Percentiles rank a stretch among this genome's conserved stretches.
phyloP scores from a whole-genome alignment of 2,888 invertebrate genomes.

The Apodemia zela region DNA sequence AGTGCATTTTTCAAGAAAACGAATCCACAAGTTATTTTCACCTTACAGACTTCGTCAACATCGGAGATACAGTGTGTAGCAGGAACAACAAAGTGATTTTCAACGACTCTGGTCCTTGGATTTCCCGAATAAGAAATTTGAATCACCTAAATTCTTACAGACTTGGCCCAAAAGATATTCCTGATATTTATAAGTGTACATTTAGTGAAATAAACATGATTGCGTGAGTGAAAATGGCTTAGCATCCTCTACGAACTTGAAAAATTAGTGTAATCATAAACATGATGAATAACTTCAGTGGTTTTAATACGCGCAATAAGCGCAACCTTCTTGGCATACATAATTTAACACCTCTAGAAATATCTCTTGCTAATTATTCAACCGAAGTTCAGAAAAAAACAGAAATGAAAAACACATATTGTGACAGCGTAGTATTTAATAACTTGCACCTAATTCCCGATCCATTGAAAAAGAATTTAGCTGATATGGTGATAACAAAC shows the following conservation, averaged over 20 bases:
- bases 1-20: conserved; percentile 50
- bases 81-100: conserved; percentile 37
- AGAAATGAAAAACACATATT: conserved; percentile 49
- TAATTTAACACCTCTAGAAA: conserved; percentile 45
- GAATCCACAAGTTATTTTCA: conserved; percentile 49
- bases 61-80: conserved; percentile 49
- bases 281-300: conserved; percentile 54
- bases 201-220: conserved; percentile 41
- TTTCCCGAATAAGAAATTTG: conserved; percentile 44
- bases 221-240: conserved; percentile 51
- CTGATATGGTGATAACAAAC: conserved; percentile 52
- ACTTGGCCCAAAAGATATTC: conserved; percentile 53
- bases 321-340: conserved; percentile 43
- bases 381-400: conserved; percentile 46
- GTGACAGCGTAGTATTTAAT: conserved; percentile 49
- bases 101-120: conserved; percentile 46
- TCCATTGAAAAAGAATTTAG: conserved; percentile 63
- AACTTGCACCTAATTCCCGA: conserved; percentile 58
- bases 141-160: conserved; percentile 46
- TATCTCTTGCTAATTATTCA: conserved; percentile 51
- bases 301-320: conserved; percentile 50
- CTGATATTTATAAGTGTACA: conserved; percentile 47
- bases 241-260: conserved; percentile 45
- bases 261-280: conserved; percentile 41
- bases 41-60: conserved; percentile 43